Evolutionary conservation across 2,113 vertebrate genomes (phyloP).

Genomic region (Grammatotria lemairii): DNA sequence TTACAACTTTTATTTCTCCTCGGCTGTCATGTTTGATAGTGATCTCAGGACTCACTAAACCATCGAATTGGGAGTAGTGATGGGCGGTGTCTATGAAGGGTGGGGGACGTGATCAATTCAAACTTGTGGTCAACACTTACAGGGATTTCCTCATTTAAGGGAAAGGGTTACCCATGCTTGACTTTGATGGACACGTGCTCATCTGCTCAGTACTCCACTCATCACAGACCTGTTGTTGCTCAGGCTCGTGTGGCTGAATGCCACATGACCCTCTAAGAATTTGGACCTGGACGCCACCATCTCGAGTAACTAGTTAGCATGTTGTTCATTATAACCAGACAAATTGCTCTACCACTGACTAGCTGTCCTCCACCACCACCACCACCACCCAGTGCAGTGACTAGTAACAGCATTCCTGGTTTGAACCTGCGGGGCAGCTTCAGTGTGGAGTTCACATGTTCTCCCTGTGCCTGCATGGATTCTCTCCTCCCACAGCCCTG

Average conservation of each 20-base stretch:
- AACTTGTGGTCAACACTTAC: background rate
- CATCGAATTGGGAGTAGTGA: background rate
- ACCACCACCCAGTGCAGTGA: background rate
- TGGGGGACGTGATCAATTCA: fast-evolving
- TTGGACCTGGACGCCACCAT: background rate
- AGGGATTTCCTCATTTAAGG: background rate
- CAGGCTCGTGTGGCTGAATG: background rate
- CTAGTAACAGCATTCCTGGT: background rate
- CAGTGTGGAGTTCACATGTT: background rate
- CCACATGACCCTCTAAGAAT: background rate
- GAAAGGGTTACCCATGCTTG: background rate
- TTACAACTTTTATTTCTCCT: background rate
- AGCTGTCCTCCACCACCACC: fast-evolving
- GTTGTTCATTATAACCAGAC: background rate
- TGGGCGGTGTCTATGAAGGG: background rate
- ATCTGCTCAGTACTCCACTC: background rate
- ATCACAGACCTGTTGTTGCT: background rate
- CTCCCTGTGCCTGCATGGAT: background rate
- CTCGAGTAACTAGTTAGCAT: background rate
- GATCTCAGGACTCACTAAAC: background rate
- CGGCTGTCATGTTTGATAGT: fast-evolving
- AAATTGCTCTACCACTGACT: fast-evolving
- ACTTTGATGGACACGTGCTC: background rate
- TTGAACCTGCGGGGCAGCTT: background rate
- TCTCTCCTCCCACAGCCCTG: background rate